A percentile compares a stretch with the other conserved stretches of the same genome.
Evolutionary conservation across 2,113 vertebrate species (phyloP).

Genomic region (Dascyllus trimaculatus): DNA sequence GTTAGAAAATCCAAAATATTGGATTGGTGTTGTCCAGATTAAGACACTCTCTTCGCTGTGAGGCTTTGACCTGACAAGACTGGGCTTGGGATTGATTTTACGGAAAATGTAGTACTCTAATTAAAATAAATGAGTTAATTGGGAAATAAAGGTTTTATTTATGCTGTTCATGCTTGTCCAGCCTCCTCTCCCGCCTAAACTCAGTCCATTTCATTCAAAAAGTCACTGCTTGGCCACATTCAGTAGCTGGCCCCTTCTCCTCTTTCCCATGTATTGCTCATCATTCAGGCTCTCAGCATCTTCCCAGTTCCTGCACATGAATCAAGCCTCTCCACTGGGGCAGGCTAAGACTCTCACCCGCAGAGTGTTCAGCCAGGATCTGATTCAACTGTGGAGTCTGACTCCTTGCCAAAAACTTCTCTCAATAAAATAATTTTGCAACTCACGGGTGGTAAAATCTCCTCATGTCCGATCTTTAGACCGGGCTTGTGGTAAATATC

Average conservation of each 20-base stretch:
- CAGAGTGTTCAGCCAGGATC: slow-evolving; percentile 5
- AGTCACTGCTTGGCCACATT: not conserved
- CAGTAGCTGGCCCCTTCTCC: not conserved
- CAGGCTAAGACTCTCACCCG: not conserved
- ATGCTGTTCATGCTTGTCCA: not conserved
- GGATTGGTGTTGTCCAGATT: not conserved
- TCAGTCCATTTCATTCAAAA: not conserved
- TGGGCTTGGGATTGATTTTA: not conserved
- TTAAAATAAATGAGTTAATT: no score
- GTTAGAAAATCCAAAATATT: not conserved
- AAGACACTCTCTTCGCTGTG: no score
- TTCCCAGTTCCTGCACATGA: slow-evolving; percentile 4
- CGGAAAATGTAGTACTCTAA: no score
- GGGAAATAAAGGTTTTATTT: not conserved
- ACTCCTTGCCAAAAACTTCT: slow-evolving; percentile 1
- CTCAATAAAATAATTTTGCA: slow-evolving; percentile 12
- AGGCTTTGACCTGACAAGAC: no score
- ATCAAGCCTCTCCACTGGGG: slow-evolving; percentile 9
- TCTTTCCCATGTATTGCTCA: slow-evolving; percentile 1
- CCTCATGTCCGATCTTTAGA: not conserved
- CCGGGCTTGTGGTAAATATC: not conserved
- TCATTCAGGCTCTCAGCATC: not conserved
- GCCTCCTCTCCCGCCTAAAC: not conserved
- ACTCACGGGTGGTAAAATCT: slow-evolving; percentile 11
- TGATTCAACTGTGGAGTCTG: slow-evolving; percentile 20